Evolutionary conservation across 2,797 vertebrate species (phyloP).

Genomic region (Fistularia tabacaria): DNA sequence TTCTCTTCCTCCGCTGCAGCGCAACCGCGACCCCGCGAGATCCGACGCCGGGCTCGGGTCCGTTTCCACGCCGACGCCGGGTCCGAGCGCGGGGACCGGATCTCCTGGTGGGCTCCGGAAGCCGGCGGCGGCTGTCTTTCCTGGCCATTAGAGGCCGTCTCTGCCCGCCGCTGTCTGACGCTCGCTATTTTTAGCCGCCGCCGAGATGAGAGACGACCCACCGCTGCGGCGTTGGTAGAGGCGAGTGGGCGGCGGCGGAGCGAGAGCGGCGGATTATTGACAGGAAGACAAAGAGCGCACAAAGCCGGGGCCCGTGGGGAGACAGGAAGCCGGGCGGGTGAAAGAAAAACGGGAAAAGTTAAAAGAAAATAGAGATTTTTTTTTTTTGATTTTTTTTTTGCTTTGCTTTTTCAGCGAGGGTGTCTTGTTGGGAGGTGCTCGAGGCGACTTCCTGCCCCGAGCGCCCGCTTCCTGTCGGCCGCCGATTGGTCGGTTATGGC

Average conservation of each 20-base stretch:
- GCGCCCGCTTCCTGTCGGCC: no score
- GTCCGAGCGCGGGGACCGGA: no score
- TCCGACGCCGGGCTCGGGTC: no score
- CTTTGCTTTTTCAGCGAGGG: no score
- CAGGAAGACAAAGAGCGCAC: conserved; percentile 49
- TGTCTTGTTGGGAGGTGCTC: no score
- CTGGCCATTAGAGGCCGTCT: conserved; percentile 39
- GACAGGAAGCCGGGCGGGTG: conserved; percentile 5
- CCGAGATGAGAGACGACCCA: conserved; percentile 63
- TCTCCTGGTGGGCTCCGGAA: no score
- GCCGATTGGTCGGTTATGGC: no score
- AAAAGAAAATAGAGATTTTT: neutral
- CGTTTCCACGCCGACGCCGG: no score
- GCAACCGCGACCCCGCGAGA: no score
- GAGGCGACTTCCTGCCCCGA: no score
- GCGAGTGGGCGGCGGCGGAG: conserved; percentile 55
- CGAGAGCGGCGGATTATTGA: conserved; percentile 48
- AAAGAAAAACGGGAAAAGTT: neutral
- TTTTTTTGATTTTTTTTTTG: no score
- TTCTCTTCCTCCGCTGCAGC: no score
- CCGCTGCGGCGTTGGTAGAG: conserved; percentile 49
- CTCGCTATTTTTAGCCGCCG: conserved; percentile 60
- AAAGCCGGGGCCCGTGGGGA: conserved; percentile 27
- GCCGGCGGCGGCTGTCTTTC: conserved; percentile 24
- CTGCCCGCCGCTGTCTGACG: conserved; percentile 27